phyloP scores from a whole-genome alignment of 1,140 invertebrate species.

The Drosophila ogumai region DNA sequence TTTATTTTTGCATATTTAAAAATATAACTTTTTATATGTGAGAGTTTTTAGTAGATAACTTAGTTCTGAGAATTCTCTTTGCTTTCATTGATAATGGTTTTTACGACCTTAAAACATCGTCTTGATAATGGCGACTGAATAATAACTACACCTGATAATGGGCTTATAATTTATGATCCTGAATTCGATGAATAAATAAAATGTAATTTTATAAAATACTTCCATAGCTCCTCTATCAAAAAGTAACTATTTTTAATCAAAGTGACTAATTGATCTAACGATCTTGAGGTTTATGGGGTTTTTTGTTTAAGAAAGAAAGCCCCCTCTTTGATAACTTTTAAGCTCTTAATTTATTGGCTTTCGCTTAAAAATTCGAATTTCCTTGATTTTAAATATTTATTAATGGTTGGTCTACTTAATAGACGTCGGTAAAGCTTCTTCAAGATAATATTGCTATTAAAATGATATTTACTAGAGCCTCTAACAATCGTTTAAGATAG shows the following conservation, averaged over 20 bases:
- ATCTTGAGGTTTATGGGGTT: not conserved
- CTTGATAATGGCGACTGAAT: not conserved
- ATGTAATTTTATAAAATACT: not conserved
- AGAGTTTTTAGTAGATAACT: not conserved
- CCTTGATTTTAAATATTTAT: not conserved
- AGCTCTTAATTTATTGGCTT: not conserved
- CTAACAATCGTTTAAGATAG: not conserved
- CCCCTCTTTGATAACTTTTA: not conserved
- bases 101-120: not conserved
- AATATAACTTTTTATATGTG: not conserved
- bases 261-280: constrained; percentile 5
- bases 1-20: not conserved
- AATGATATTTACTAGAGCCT: no score
- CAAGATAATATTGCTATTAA: not conserved
- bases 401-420: not conserved
- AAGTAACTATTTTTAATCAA: not conserved
- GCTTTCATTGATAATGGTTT: not conserved
- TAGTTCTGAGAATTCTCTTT: not conserved
- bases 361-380: not conserved
- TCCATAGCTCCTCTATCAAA: not conserved
- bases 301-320: not conserved
- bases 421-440: not conserved
- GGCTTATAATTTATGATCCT: not conserved
- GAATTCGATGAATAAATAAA: not conserved
- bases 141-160: constrained; percentile 3